Evolutionary conservation across 1,140 invertebrate species (phyloP).

Genomic region (Drosophila nigrodunni): DNA sequence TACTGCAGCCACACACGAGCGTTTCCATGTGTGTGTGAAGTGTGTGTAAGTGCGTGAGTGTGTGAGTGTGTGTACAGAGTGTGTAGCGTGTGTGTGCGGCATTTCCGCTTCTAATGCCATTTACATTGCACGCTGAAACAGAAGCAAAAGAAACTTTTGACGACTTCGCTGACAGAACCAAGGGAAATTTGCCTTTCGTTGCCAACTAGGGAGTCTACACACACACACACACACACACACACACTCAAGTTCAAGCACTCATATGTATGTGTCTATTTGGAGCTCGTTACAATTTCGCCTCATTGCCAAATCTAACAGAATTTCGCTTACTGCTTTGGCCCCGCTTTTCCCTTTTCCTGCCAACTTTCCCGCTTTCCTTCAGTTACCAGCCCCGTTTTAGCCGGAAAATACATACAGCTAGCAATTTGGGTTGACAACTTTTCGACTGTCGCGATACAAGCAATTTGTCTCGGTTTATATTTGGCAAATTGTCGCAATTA

Average conservation of each 20-base stretch:
- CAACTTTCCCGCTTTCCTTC: neutral
- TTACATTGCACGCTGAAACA: conserved; percentile 35
- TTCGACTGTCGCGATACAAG: conserved; percentile 63
- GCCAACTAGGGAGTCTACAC: conserved; percentile 50
- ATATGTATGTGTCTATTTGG: conserved; percentile 30
- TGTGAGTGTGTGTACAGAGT: conserved; percentile 10
- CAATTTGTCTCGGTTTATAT: conserved; percentile 63
- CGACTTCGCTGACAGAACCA: conserved; percentile 64
- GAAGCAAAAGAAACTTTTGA: conserved; percentile 57
- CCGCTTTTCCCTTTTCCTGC: neutral
- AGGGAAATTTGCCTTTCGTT: conserved; percentile 71
- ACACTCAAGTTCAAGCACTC: conserved; percentile 3
- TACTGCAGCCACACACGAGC: conserved; percentile 40
- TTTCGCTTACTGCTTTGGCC: conserved; percentile 18
- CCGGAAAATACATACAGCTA: conserved; percentile 35
- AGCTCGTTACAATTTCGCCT: conserved; percentile 75
- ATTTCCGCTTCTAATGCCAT: conserved; percentile 66
- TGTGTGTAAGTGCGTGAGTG: conserved; percentile 6
- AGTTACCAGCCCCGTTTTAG: neutral
- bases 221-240: conserved; percentile 15
- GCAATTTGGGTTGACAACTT: conserved; percentile 73
- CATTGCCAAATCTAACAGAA: conserved; percentile 59
- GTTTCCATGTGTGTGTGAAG: conserved; percentile 3
- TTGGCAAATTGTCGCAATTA: conserved; percentile 75
- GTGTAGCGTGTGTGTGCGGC: conserved; percentile 35